Evolutionary conservation across 2,113 vertebrate species (phyloP).

Genomic region (Entosphenus tridentatus): DNA sequence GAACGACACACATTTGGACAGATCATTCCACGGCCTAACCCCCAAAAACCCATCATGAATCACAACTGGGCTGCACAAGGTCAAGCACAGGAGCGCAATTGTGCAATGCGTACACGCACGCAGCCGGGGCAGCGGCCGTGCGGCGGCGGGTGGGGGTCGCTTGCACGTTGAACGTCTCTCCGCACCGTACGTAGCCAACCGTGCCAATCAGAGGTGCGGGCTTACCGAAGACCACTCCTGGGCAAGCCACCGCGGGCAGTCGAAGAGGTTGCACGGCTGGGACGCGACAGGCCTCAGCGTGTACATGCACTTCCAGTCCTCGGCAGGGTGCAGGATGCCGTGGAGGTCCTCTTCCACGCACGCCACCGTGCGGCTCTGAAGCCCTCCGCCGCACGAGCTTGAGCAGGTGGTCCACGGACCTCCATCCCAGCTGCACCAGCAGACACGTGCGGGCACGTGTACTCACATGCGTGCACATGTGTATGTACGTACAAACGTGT

Average conservation of each 20-base stretch:
- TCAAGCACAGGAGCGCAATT: too few relatives aligned
- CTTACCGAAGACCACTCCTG: constrained; percentile 89
- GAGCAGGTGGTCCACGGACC: constrained; percentile 79
- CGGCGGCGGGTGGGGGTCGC: too few relatives aligned
- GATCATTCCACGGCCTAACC: too few relatives aligned
- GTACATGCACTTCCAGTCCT: constrained; percentile 83
- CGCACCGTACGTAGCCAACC: too few relatives aligned
- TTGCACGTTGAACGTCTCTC: too few relatives aligned
- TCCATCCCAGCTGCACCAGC: constrained; percentile 47
- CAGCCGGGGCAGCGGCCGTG: too few relatives aligned
- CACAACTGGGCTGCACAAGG: too few relatives aligned
- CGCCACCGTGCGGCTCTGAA: constrained; percentile 50
- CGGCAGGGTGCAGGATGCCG: constrained; percentile 44
- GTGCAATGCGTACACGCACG: too few relatives aligned
- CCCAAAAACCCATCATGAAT: too few relatives aligned
- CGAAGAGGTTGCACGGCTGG: constrained; percentile 54
- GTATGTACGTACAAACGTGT: too few relatives aligned
- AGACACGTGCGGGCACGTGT: neutral
- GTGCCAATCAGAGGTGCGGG: neutral
- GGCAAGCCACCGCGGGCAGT: constrained; percentile 67
- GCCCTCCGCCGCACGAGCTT: constrained; percentile 55
- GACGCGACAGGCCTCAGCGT: constrained; percentile 38
- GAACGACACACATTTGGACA: too few relatives aligned
- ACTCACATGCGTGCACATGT: too few relatives aligned
- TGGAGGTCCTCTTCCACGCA: constrained; percentile 66